These are phyloP conservation scores for Sycophila sp. DNA, from an alignment of 1,140 invertebrate genomes.

Conservation along the genomic window DNA sequence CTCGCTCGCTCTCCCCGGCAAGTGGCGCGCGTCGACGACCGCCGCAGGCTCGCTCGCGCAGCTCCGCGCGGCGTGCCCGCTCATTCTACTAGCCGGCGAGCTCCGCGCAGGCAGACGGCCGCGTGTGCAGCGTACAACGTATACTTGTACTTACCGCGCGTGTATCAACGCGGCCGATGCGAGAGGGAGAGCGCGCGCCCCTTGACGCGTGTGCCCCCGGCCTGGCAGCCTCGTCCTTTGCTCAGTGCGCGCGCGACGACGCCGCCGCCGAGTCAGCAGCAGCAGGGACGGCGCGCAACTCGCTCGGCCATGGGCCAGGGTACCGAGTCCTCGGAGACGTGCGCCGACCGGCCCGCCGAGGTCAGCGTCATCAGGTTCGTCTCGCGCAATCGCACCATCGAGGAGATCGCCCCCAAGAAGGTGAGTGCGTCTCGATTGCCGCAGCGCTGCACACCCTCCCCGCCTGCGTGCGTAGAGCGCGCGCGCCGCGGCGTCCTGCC, in stretches of 20 bases:
- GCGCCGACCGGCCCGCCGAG: slow-evolving; percentile 60
- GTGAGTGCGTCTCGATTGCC: slow-evolving; percentile 52
- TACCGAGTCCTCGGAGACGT: slow-evolving; percentile 62
- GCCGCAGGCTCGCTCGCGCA: too few relatives aligned
- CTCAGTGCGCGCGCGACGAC: slow-evolving; percentile 7
- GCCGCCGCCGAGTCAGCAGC: neutral
- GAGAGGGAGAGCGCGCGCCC: neutral
- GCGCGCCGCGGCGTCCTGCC: slow-evolving; percentile 35
- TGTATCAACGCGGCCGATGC: too few relatives aligned
- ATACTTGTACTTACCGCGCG: too few relatives aligned
- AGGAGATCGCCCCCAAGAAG: slow-evolving; percentile 66
- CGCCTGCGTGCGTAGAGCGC: slow-evolving; percentile 7
- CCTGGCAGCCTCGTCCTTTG: slow-evolving; percentile 17
- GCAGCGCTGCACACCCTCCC: neutral
- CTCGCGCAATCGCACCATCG: slow-evolving; percentile 63
- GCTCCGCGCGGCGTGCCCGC: neutral
- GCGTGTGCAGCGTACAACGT: too few relatives aligned
- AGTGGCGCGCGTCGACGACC: slow-evolving; percentile 4
- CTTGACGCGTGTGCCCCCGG: neutral
- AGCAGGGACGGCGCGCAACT: too few relatives aligned
- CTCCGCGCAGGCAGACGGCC: too few relatives aligned
- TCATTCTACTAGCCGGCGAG: neutral
- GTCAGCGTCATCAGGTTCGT: slow-evolving; percentile 65
- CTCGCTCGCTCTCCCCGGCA: neutral
- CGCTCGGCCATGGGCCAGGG: slow-evolving; percentile 66